Percentiles rank a stretch among this genome's conserved stretches.
These are phyloP conservation scores for Apodemus agrarius DNA, from an alignment of 2,797 vertebrate genomes.

Conservation along the genomic window DNA sequence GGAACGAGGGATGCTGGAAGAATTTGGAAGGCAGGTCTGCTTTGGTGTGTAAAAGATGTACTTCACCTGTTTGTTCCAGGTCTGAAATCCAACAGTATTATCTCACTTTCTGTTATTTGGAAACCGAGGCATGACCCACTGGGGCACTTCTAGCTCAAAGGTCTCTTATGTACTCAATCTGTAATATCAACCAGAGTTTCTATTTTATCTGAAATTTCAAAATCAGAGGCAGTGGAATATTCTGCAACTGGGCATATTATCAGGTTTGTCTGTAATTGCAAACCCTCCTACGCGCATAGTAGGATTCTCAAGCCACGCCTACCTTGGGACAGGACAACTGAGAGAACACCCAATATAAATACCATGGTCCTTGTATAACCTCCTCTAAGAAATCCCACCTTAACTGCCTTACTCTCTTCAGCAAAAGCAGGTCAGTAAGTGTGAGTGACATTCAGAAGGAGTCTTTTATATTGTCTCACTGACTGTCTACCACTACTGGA, in stretches of 20 bases:
- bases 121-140: neutral
- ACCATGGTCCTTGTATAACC: neutral
- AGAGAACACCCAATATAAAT: neutral
- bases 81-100: neutral
- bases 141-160: neutral
- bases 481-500: neutral
- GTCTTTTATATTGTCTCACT: neutral
- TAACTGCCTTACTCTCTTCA: neutral
- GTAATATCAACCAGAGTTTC: neutral
- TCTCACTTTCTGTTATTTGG: neutral
- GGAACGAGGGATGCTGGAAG: neutral
- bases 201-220: slow-evolving; percentile 33
- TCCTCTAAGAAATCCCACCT: neutral
- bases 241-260: neutral
- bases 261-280: neutral
- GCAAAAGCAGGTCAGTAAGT: neutral
- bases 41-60: neutral
- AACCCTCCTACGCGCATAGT: neutral
- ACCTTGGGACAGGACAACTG: neutral
- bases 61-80: neutral
- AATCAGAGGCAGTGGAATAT: neutral
- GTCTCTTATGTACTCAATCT: neutral
- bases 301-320: neutral
- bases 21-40: neutral
- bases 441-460: neutral